phyloP scores from a whole-genome alignment of 1,140 invertebrate genomes.

The Heterodera carotae region DNA sequence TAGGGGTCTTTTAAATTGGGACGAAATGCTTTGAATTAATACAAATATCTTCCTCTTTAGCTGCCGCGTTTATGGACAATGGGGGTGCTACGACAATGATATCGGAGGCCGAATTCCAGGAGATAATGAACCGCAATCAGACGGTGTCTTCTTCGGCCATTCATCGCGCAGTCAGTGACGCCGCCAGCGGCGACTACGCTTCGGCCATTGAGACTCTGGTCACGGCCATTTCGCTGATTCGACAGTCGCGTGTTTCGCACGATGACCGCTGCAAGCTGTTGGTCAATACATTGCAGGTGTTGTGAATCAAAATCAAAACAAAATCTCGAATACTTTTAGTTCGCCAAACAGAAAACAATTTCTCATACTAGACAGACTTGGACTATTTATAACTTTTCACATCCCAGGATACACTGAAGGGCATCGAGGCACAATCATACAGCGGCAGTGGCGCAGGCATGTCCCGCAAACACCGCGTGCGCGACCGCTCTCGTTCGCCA shows the following conservation, averaged over 20 bases:
- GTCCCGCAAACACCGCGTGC: slow-evolving; percentile 45
- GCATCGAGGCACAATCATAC: slow-evolving; percentile 94
- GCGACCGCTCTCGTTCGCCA: slow-evolving; percentile 52
- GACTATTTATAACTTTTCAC: slow-evolving; percentile 17
- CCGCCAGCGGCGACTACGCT: slow-evolving; percentile 88
- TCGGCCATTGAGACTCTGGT: slow-evolving; percentile 97
- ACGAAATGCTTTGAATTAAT: too few species aligned
- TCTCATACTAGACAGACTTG: background rate
- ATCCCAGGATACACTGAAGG: slow-evolving; percentile 85
- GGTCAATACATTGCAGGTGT: slow-evolving; percentile 72
- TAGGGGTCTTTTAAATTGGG: too few species aligned
- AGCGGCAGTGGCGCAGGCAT: slow-evolving; percentile 69
- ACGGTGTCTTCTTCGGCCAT: slow-evolving; percentile 85
- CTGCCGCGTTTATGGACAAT: slow-evolving; percentile 20
- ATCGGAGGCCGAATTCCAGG: slow-evolving; percentile 93
- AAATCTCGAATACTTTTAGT: slow-evolving; percentile 7
- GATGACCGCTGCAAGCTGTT: slow-evolving; percentile 98
- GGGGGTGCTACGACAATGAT: slow-evolving; percentile 64
- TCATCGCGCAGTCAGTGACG: slow-evolving; percentile 91
- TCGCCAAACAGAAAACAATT: background rate
- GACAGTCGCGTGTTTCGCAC: slow-evolving; percentile 94
- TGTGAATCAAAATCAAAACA: background rate
- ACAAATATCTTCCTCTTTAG: background rate
- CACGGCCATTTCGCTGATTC: slow-evolving; percentile 96
- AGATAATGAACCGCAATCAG: slow-evolving; percentile 92